Base-by-base conservation (phyloP, 1,140 invertebrate species). In the Listronotus bonariensis region DNA sequence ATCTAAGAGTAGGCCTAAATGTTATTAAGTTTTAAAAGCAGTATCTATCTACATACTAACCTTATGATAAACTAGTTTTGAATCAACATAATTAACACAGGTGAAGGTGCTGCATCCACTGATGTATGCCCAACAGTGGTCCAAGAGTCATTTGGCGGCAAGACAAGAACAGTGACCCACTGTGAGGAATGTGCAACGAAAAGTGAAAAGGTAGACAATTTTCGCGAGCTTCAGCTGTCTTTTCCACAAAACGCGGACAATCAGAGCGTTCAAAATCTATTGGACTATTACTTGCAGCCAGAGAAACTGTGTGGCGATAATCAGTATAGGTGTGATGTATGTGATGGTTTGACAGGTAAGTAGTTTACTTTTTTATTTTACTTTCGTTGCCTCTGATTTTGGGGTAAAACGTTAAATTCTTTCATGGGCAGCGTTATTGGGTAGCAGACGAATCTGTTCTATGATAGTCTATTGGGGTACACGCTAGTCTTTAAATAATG, bases 191-290 rank as follows among this genome's bases (percentile, higher is more conserved):
- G 92, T 75, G 79, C 83, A 41, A 85, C 83, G 4, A 84, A 86
- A 49, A 92, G 90, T 4, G 81, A 85, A 38, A 87, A 88, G 12
- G 85, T 85, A 7, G 92, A 93, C 74, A 84, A 84, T 53, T 93
- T 93, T 78, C 84, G 89, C 4, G 92, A 94, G 68, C 78, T 95
- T 6, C 90, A 92, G 55, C 78, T 95, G 6, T 90, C 91, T 0
- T 92, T 93, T 76, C 91, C 91, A 0, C 87, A 87, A 43, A 74
- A 74, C 36, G 63, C 49, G 64, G 77, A 66, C 71, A 75, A 83
- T 83, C 63, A 79, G 80, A 86, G 82, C 9, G 85, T 91, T 6
- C 86, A 91, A 72, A 84, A 86, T 59, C 79, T 93, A 0, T 79
- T 93, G 5, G 87, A 91, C 43, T 89, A 85, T 72, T 93, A 91